A percentile compares a stretch with the other conserved stretches of the same genome.
Conservation (phyloP, 2,888 invertebrate genomes). For the Napeogenes sylphis region DNA sequence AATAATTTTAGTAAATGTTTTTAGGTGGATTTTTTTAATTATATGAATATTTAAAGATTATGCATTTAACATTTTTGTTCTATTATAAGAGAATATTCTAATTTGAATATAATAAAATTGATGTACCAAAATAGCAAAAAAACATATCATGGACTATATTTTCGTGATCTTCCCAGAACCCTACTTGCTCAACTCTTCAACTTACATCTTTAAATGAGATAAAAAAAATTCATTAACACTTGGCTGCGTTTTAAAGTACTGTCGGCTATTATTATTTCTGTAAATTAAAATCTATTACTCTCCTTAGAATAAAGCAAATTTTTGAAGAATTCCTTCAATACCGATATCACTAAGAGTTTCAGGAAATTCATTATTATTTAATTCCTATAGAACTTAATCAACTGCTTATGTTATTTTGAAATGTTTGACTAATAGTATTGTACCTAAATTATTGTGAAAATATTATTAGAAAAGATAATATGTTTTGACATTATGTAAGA, state of each 20-base stretch:
- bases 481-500: no score
- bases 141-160: constrained; percentile 55
- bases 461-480: no score
- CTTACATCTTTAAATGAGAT: constrained; percentile 58
- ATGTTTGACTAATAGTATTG: neutral
- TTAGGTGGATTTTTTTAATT: no score
- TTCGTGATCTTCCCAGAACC: constrained; percentile 36
- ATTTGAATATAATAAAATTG: neutral
- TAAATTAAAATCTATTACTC: constrained; percentile 71
- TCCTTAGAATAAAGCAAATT: constrained; percentile 56
- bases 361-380: constrained; percentile 25
- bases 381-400: constrained; percentile 15
- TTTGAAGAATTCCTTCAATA: constrained; percentile 44
- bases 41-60: no score
- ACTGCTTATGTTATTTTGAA: neutral
- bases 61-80: no score
- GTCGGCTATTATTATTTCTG: constrained; percentile 33
- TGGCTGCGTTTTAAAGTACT: constrained; percentile 56
- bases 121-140: constrained; percentile 31
- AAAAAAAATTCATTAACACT: constrained; percentile 72
- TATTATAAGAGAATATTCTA: no score
- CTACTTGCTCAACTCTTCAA: constrained; percentile 41
- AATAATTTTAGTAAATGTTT: no score
- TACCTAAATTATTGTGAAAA: no score
- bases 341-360: constrained; percentile 45